Base-by-base conservation (phyloP, 2,888 invertebrate species). In the Phorcus lineatus region DNA sequence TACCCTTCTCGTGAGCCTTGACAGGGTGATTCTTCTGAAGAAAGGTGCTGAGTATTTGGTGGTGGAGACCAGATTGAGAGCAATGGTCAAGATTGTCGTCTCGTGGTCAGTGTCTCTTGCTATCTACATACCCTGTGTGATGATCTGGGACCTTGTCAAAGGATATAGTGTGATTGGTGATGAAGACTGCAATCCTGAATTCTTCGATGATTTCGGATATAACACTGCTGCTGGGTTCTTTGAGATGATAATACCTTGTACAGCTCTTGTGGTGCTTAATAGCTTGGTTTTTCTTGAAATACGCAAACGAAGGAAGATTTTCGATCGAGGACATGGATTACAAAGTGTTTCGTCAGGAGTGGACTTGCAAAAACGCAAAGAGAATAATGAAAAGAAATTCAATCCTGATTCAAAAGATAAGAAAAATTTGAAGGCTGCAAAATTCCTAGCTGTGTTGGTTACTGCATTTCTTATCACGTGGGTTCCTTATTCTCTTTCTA, bases 141-240 rank as follows among this genome's bases (percentile, higher is more conserved):
- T 80, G 17, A 52, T 76, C 22, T 82, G 62, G 62, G 57, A 76
- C 17, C 53, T 74, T 66, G 7, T 77, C 3, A n/a, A 57, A 11
- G 83, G 83, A 17, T 76, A 78, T 74, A 62, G 62, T 22, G 75
- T 75, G 22, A 79, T 83, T 11, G 79, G 47, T 19, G 70, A 16
- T 13, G 80, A 22, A 19, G 82, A 83, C 47, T 83, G 83, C 53
- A 79, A 82, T 53, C 80, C 79, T 24, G 83, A 83, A 67, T 83
- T 83, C 62, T 77, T 55, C 52, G 53, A 81, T 19, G 67, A 74
- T 36, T 78, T 78, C 22, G n/a, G 17, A 19, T 83, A 70, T 81
- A 81, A 36, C 28, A 22, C 83, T 16, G 54, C 78, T 19, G 70
- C 80, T 6, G 36, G 79, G 40, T 36, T 75, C 11, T 53, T 82